These are phyloP conservation scores for Scaptomyza caliginosa DNA, from an alignment of 2,888 invertebrate genomes.

Conservation along the genomic window DNA sequence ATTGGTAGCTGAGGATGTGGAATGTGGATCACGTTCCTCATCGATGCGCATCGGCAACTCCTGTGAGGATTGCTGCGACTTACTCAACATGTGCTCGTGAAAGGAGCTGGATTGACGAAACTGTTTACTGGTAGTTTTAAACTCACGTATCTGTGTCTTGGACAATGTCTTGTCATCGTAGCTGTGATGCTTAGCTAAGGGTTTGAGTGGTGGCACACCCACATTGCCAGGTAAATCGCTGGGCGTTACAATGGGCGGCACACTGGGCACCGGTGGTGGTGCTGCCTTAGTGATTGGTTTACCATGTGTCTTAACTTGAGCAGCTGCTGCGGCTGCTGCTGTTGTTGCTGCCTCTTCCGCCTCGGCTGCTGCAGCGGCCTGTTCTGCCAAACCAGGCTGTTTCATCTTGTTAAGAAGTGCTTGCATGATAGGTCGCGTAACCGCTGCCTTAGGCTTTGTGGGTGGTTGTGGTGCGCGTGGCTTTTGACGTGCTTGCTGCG, in stretches of 20 bases:
- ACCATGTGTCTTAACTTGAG: slow-evolving; percentile 28
- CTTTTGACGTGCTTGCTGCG: slow-evolving; percentile 64
- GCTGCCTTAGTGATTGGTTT: slow-evolving; percentile 19
- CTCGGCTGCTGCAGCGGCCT: slow-evolving; percentile 77
- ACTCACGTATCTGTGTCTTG: slow-evolving; percentile 87
- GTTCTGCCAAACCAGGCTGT: slow-evolving; percentile 74
- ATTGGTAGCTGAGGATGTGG: slow-evolving; percentile 82
- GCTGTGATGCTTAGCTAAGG: slow-evolving; percentile 87
- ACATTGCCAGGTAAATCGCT: slow-evolving; percentile 73
- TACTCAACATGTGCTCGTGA: slow-evolving; percentile 86
- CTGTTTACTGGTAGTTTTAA: slow-evolving; percentile 86
- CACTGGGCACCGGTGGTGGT: slow-evolving; percentile 82
- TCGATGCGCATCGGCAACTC: slow-evolving; percentile 84
- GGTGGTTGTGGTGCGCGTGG: slow-evolving; percentile 75
- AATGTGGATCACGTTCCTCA: slow-evolving; percentile 83
- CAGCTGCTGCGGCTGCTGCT: slow-evolving; percentile 58
- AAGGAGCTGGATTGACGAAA: slow-evolving; percentile 88
- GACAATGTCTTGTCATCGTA: slow-evolving; percentile 88
- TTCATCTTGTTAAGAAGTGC: slow-evolving; percentile 81
- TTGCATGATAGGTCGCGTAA: slow-evolving; percentile 81
- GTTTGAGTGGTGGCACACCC: slow-evolving; percentile 85
- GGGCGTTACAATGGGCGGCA: slow-evolving; percentile 82
- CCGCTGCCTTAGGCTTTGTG: slow-evolving; percentile 75
- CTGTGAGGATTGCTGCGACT: slow-evolving; percentile 84
- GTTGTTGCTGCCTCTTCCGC: slow-evolving; percentile 58